phyloP scores from a whole-genome alignment of 2,113 vertebrate species.

The Entelurus aequoreus region DNA sequence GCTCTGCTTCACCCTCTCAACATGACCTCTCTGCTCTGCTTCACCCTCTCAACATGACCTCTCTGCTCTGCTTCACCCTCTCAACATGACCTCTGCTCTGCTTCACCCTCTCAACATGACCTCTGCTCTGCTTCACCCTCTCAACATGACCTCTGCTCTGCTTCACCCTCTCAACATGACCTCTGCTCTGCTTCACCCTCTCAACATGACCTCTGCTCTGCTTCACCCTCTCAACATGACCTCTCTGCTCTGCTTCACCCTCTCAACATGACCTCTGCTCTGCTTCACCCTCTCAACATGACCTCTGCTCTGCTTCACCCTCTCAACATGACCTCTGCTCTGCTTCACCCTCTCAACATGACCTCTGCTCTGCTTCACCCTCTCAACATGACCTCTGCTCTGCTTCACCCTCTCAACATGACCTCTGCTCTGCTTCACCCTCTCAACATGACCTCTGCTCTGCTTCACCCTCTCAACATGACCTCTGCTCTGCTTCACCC shows the following conservation, averaged over 20 bases:
- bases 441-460: not conserved
- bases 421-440: constrained; percentile 53
- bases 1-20: constrained; percentile 17
- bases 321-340: not conserved
- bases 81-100: too few species aligned
- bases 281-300: constrained; percentile 10
- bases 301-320: constrained; percentile 17
- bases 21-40: constrained; percentile 17
- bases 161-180: not conserved
- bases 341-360: too few species aligned
- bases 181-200: constrained; percentile 32
- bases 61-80: not conserved
- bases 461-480: constrained; percentile 7
- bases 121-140: not conserved
- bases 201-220: not conserved
- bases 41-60: too few species aligned
- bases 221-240: too few species aligned
- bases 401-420: constrained; percentile 6
- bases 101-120: too few species aligned
- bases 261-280: constrained; percentile 9
- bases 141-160: constrained; percentile 7
- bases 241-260: not conserved
- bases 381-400: not conserved
- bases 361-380: not conserved
- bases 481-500: constrained; percentile 17